These are phyloP conservation scores for Habrosyne pyritoides DNA, from an alignment of 2,888 invertebrate genomes.

Conservation along the genomic window DNA sequence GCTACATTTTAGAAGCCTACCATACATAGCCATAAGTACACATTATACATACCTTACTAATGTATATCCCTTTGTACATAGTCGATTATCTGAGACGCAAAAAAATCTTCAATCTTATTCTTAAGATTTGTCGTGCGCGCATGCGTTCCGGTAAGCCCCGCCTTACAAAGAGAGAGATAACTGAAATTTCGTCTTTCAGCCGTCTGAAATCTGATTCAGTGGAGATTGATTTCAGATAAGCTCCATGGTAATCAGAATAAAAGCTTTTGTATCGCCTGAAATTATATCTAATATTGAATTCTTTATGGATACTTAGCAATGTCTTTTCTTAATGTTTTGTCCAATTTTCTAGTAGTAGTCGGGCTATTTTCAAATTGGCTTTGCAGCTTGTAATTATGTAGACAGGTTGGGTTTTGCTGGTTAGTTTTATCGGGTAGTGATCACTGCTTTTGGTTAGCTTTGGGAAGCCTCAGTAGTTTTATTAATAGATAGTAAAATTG, in stretches of 20 bases:
- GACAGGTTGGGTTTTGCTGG: background rate
- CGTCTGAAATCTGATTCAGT: slow-evolving; percentile 52
- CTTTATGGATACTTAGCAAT: slow-evolving; percentile 6
- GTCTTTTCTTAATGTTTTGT: background rate
- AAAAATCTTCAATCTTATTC: slow-evolving; percentile 71
- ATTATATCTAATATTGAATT: slow-evolving; percentile 7
- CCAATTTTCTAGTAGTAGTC: background rate
- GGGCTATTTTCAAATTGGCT: background rate
- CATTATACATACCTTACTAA: slow-evolving; percentile 37
- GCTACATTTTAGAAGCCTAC: slow-evolving; percentile 10
- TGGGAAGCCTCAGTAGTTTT: background rate
- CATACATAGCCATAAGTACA: slow-evolving; percentile 16
- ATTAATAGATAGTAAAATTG: no score
- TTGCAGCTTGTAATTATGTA: background rate
- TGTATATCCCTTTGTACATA: slow-evolving; percentile 51
- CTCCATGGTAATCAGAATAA: slow-evolving; percentile 55
- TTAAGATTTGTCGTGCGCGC: slow-evolving; percentile 67
- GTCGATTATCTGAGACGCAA: slow-evolving; percentile 58
- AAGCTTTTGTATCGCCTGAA: slow-evolving; percentile 37
- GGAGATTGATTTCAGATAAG: slow-evolving; percentile 71
- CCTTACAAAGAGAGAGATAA: slow-evolving; percentile 68
- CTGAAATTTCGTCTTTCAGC: slow-evolving; percentile 50
- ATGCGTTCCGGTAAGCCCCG: slow-evolving; percentile 71
- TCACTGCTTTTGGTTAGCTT: background rate
- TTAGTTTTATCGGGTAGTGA: background rate